phyloP scores from a whole-genome alignment of 2,113 vertebrate species.

The Paracanthobrama guichenoti region DNA sequence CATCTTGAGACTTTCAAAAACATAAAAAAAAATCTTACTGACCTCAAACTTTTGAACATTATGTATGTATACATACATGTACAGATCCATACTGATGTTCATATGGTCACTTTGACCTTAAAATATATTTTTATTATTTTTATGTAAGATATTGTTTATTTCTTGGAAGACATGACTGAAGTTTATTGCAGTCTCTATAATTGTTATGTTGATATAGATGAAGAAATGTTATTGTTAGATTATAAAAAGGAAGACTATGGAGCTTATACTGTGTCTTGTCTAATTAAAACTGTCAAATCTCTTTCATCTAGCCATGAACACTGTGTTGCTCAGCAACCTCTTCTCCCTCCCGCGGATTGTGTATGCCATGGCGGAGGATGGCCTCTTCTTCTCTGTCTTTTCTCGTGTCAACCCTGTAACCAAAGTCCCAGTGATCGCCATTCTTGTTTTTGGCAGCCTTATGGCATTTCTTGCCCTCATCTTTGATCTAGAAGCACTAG shows the following conservation, averaged over 20 bases:
- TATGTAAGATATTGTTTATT: background rate
- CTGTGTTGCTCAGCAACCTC: constrained; percentile 90
- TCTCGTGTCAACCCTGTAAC: constrained; percentile 86
- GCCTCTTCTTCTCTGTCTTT: constrained; percentile 91
- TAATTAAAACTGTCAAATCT: constrained; percentile 37
- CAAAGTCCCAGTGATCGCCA: constrained; percentile 88
- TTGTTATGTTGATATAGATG: background rate
- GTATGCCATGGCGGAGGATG: constrained; percentile 93
- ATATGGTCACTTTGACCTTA: background rate
- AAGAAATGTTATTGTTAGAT: background rate
- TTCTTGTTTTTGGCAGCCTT: constrained; percentile 86
- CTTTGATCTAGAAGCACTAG: constrained; percentile 91
- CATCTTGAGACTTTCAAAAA: no score
- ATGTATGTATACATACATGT: no score
- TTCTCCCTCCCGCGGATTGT: constrained; percentile 94
- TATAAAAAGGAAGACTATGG: background rate
- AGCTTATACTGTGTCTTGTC: constrained; percentile 35
- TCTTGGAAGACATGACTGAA: background rate
- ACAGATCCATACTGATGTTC: background rate
- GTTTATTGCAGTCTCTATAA: background rate
- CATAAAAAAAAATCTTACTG: no score
- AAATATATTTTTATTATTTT: background rate
- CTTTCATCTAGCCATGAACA: constrained; percentile 88
- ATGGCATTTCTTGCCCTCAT: constrained; percentile 87
- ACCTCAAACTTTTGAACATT: no score